Conservation (phyloP, 2,888 invertebrate species). For the Amphipyra tragopoginis region DNA sequence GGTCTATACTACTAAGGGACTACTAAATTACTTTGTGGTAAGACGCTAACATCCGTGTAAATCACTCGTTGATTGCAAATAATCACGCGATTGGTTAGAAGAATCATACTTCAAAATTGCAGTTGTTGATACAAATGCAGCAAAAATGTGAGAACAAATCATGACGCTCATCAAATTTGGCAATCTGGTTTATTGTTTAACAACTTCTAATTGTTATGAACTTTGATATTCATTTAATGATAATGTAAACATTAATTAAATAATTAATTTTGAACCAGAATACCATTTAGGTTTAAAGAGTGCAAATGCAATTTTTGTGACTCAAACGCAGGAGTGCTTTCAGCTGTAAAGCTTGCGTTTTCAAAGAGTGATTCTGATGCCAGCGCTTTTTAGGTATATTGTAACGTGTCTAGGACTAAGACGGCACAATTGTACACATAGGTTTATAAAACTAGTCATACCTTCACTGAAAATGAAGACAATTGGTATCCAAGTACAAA, state of each 20-base stretch:
- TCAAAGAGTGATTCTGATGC: slow-evolving; percentile 65
- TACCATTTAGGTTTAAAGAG: slow-evolving; percentile 43
- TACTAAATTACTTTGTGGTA: slow-evolving; percentile 63
- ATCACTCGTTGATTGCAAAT: slow-evolving; percentile 60
- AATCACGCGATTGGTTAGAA: slow-evolving; percentile 49
- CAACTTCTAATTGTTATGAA: not conserved
- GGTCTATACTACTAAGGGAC: slow-evolving; percentile 80
- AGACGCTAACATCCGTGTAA: slow-evolving; percentile 62
- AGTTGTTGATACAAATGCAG: slow-evolving; percentile 44
- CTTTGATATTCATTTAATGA: not conserved
- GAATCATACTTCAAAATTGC: slow-evolving; percentile 52
- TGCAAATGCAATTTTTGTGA: slow-evolving; percentile 48
- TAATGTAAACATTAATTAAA: not conserved
- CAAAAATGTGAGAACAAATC: slow-evolving; percentile 43
- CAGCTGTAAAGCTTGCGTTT: slow-evolving; percentile 49
- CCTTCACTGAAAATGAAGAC: slow-evolving; percentile 74
- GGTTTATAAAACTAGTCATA: slow-evolving; percentile 73
- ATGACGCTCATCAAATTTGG: slow-evolving; percentile 31
- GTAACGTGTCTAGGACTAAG: slow-evolving; percentile 56
- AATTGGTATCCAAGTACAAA: slow-evolving; percentile 63
- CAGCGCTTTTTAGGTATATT: slow-evolving; percentile 55
- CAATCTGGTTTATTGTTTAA: slow-evolving; percentile 48
- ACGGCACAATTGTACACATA: slow-evolving; percentile 72
- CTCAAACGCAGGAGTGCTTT: slow-evolving; percentile 47
- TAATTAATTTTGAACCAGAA: slow-evolving; percentile 46